Evolutionary conservation across 2,797 vertebrate genomes (phyloP).

Genomic region (Poecilia velifera): DNA sequence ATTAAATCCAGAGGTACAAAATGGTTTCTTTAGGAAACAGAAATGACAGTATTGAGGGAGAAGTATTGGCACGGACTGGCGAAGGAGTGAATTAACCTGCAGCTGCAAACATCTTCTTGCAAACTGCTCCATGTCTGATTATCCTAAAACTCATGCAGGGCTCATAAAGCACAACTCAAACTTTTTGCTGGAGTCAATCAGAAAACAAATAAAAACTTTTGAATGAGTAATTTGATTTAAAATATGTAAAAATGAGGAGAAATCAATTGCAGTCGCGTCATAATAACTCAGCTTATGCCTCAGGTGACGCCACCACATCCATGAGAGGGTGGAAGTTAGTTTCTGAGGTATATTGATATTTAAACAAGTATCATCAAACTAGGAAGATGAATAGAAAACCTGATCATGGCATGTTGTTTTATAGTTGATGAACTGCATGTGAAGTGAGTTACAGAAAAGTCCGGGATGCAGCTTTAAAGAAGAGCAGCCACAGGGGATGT

Average conservation of each 20-base stretch:
- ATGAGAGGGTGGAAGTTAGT: neutral
- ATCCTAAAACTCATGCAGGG: neutral
- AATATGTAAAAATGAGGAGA: neutral
- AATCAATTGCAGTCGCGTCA: neutral
- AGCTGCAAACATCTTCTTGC: neutral
- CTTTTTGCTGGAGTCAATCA: neutral
- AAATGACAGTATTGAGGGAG: neutral
- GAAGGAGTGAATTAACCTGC: neutral
- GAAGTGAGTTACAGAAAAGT: neutral
- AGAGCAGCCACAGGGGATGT: conserved; percentile 38
- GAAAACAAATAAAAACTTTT: neutral
- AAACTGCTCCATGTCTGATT: neutral
- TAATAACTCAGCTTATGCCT: neutral
- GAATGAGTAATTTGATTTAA: neutral
- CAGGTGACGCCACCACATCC: neutral
- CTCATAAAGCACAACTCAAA: neutral
- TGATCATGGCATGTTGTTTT: neutral
- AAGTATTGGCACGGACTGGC: neutral
- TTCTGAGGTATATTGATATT: neutral
- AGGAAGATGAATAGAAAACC: neutral
- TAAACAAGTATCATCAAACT: neutral
- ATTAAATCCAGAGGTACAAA: neutral
- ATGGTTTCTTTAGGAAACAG: neutral
- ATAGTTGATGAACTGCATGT: neutral
- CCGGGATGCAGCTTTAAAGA: conserved; percentile 5